These are phyloP conservation scores for Gadus chalcogrammus DNA, from an alignment of 2,113 vertebrate genomes.

Conservation along the genomic window DNA sequence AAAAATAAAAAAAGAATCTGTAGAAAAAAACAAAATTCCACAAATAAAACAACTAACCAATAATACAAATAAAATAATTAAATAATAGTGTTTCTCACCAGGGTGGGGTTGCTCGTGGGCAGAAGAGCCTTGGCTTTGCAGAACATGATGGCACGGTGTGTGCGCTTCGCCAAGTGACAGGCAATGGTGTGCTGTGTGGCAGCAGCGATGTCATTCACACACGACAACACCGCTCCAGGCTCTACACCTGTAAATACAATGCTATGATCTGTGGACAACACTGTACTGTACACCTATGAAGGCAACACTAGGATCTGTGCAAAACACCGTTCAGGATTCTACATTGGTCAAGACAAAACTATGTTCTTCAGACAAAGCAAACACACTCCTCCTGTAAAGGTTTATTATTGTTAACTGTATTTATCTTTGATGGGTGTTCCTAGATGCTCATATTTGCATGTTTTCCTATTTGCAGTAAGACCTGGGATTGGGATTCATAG, in stretches of 20 bases:
- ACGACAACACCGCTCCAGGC: conserved; percentile 79
- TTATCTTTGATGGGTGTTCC: too few relatives aligned
- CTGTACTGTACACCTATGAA: too few relatives aligned
- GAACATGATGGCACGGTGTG: conserved; percentile 88
- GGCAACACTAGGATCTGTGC: too few relatives aligned
- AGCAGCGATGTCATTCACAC: conserved; percentile 86
- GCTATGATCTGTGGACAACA: conserved; percentile 13
- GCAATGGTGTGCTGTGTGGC: conserved; percentile 78
- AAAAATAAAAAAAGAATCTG: too few relatives aligned
- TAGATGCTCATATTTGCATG: too few relatives aligned
- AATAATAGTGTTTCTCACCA: conserved; percentile 72
- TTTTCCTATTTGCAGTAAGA: too few relatives aligned
- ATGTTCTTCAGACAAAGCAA: too few relatives aligned
- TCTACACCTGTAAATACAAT: conserved; percentile 70
- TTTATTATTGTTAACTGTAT: too few relatives aligned
- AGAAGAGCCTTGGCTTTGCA: conserved; percentile 78
- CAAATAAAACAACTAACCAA: not conserved
- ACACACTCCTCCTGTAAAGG: too few relatives aligned
- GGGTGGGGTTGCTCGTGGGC: conserved; percentile 58
- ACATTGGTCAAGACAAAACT: too few relatives aligned
- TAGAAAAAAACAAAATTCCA: not conserved
- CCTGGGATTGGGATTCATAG: too few relatives aligned
- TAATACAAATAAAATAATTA: not conserved
- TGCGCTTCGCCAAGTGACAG: conserved; percentile 80
- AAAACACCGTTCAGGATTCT: too few relatives aligned